A percentile compares a stretch with the other conserved stretches of the same genome.
Evolutionary conservation across 2,888 invertebrate species (phyloP).

Genomic region (Dolomedes plantarius): DNA sequence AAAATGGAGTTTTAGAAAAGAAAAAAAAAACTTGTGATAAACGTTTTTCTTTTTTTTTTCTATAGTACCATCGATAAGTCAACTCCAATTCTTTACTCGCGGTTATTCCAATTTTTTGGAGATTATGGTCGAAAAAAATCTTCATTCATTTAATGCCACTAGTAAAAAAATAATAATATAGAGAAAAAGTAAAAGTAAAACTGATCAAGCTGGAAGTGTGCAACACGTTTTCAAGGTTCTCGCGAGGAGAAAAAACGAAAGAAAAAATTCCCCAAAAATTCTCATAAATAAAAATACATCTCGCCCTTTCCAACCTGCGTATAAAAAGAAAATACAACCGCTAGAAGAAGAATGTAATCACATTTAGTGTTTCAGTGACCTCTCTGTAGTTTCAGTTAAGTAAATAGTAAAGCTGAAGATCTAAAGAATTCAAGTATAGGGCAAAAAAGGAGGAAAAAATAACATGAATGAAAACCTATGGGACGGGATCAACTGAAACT

Average conservation of each 20-base stretch:
- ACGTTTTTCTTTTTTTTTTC: neutral
- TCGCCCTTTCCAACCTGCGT: constrained; percentile 5
- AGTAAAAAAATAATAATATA: too few species aligned
- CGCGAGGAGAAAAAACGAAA: too few species aligned
- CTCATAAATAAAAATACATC: constrained; percentile 29
- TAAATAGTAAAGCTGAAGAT: constrained; percentile 54
- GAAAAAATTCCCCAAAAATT: constrained; percentile 12
- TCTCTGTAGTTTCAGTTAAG: constrained; percentile 59
- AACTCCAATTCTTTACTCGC: neutral
- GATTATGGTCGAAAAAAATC: neutral
- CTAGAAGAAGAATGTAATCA: constrained; percentile 57
- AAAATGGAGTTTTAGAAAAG: neutral
- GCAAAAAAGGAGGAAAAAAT: constrained; percentile 23
- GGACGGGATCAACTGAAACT: too few species aligned
- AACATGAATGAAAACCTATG: constrained; percentile 41
- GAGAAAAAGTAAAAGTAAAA: neutral
- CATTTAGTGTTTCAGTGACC: constrained; percentile 61
- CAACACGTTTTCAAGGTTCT: constrained; percentile 34
- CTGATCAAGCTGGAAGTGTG: neutral
- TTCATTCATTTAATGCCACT: constrained; percentile 11
- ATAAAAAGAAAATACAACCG: constrained; percentile 36
- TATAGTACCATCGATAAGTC: neutral
- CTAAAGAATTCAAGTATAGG: constrained; percentile 36
- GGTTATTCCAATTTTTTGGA: neutral
- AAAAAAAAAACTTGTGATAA: neutral